Conservation (phyloP, 2,113 vertebrate species). For the Thinocorus orbignyianus region DNA sequence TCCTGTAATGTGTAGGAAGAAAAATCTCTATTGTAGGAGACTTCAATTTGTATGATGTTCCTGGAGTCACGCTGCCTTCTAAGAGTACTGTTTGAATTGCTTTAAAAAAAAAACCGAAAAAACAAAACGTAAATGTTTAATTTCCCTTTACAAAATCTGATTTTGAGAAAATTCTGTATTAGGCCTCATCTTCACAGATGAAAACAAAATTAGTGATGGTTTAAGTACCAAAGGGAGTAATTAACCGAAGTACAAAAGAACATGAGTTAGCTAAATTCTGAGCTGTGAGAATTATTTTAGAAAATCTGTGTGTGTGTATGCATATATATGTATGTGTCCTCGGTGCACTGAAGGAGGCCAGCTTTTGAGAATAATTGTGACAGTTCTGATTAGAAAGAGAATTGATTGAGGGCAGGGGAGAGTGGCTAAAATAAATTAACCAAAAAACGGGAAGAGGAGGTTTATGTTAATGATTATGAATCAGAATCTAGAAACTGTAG, state of each 20-base stretch:
- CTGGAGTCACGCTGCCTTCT: neutral
- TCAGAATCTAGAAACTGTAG: neutral
- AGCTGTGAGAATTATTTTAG: neutral
- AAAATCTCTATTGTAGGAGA: neutral
- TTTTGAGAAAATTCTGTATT: neutral
- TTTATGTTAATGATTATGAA: neutral
- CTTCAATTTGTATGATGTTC: neutral
- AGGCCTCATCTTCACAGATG: neutral
- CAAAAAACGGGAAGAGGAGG: neutral
- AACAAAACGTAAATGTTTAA: neutral
- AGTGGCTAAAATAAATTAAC: neutral
- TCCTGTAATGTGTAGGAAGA: neutral
- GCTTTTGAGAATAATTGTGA: neutral
- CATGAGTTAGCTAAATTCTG: neutral
- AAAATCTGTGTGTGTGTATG: neutral
- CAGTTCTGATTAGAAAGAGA: neutral
- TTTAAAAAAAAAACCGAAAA: neutral
- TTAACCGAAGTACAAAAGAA: neutral
- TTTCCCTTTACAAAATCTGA: neutral
- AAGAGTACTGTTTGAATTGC: neutral
- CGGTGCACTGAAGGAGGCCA: neutral
- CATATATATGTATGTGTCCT: neutral
- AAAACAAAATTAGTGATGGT: neutral
- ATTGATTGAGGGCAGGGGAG: neutral
- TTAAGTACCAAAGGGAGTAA: constrained; percentile 4